Conservation (phyloP, 64 coral and sea anemone species). For the Pachyseris speciosa region DNA sequence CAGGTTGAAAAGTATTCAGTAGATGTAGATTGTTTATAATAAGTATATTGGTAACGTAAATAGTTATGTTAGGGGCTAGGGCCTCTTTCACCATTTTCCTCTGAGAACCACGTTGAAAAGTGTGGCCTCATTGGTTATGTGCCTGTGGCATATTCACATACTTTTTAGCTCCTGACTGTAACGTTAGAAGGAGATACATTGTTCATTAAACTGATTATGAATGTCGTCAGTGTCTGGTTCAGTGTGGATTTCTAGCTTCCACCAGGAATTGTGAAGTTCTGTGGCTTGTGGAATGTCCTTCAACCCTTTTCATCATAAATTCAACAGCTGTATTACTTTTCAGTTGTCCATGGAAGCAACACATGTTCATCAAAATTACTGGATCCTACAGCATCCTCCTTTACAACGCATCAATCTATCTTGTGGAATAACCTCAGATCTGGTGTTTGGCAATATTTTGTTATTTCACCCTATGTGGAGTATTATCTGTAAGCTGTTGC, state of each 20-base stretch:
- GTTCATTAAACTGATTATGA: conserved; percentile 57
- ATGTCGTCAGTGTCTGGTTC: background rate
- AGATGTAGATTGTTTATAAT: conserved; percentile 20
- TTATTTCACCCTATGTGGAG: background rate
- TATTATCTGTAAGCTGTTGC: background rate
- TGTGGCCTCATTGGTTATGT: conserved; percentile 20
- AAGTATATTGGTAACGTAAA: background rate
- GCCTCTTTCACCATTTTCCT: background rate
- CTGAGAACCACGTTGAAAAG: background rate
- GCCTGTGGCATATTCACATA: conserved; percentile 41
- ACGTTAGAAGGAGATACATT: conserved; percentile 37
- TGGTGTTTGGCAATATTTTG: background rate
- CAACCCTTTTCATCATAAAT: background rate
- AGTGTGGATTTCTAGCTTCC: background rate
- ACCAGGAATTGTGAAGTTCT: background rate
- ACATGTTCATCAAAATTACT: too few relatives aligned
- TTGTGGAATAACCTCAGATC: background rate
- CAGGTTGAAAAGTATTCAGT: background rate
- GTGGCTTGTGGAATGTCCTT: background rate
- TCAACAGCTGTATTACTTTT: background rate
- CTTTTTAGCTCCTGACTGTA: conserved; percentile 46
- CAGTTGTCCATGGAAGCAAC: background rate
- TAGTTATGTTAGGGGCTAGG: background rate
- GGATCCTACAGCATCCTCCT: background rate
- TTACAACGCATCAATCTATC: background rate